Evolutionary conservation across 2,797 vertebrate genomes (phyloP).

Genomic region (Epinephelus awoara): DNA sequence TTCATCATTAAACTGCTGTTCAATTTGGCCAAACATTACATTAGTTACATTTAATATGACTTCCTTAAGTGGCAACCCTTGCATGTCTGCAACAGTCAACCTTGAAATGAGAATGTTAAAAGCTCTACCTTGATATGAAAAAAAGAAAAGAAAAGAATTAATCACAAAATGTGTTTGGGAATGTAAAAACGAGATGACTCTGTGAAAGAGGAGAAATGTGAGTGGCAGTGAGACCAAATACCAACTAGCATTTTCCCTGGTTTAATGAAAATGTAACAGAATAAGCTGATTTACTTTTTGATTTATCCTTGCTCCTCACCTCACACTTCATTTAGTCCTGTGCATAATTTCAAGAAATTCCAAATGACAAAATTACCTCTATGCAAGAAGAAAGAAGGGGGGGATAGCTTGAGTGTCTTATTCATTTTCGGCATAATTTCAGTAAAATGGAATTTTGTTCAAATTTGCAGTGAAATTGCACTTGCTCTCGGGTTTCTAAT

Average conservation of each 20-base stretch:
- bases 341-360: conserved; percentile 30
- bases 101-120: conserved; percentile 27
- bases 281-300: conserved; percentile 22
- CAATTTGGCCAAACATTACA: background rate
- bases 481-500: conserved; percentile 43
- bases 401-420: conserved; percentile 35
- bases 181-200: conserved; percentile 7
- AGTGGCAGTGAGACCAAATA: background rate
- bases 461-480: conserved; percentile 40
- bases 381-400: conserved; percentile 16
- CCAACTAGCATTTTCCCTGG: background rate
- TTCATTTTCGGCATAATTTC: conserved; percentile 43
- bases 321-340: conserved; percentile 17
- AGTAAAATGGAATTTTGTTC: conserved; percentile 44
- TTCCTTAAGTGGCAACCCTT: background rate
- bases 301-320: conserved; percentile 1
- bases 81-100: background rate
- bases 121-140: background rate
- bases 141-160: background rate
- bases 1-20: background rate
- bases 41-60: background rate
- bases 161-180: background rate
- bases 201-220: background rate
- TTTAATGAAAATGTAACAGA: conserved; percentile 17
- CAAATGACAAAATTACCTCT: conserved; percentile 40